These are phyloP conservation scores for Amblyraja radiata DNA, from an alignment of 2,797 vertebrate genomes.

Conservation along the genomic window DNA sequence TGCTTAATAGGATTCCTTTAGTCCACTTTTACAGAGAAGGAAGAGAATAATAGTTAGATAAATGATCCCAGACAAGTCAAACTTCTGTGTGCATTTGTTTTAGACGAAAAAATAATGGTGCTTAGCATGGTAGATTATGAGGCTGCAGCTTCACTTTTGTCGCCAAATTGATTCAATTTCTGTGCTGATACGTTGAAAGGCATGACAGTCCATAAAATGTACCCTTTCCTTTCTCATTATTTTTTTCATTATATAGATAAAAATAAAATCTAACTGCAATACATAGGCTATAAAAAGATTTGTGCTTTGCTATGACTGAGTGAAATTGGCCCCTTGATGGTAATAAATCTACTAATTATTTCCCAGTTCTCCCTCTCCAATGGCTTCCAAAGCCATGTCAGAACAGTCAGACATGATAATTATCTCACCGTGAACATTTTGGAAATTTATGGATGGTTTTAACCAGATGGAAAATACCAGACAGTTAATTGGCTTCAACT, in stretches of 20 bases:
- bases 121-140: background rate
- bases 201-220: background rate
- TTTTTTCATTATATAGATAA: background rate
- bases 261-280: background rate
- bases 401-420: background rate
- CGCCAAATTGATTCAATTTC: background rate
- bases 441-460: background rate
- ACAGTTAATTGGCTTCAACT: background rate
- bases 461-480: conserved; percentile 29
- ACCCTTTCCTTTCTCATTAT: background rate
- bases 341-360: background rate
- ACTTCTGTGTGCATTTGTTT: background rate
- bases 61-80: background rate
- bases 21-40: background rate
- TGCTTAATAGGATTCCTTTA: background rate
- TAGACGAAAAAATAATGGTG: background rate
- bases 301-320: background rate
- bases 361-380: background rate
- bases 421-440: background rate
- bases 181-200: background rate
- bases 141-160: background rate
- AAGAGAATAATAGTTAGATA: background rate
- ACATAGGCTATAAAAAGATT: background rate
- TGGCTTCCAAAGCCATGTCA: background rate
- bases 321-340: background rate